Percentiles rank a stretch among this genome's conserved stretches.
phyloP scores from a whole-genome alignment of 1,140 invertebrate genomes.

The Rhizoglyphus robini region DNA sequence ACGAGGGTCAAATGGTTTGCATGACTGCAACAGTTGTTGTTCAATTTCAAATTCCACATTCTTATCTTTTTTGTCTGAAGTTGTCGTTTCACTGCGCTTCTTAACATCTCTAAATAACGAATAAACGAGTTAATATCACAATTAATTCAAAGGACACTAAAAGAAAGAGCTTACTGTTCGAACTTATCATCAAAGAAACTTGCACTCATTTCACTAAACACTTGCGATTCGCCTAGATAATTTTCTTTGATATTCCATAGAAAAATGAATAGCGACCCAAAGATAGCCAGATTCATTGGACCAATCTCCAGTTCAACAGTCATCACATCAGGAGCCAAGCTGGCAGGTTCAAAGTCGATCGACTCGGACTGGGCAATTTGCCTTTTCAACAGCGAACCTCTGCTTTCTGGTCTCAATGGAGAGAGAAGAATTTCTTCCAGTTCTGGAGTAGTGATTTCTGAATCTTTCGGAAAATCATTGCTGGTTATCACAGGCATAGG shows the following conservation, averaged over 20 bases:
- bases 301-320: conserved; percentile 82
- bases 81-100: background rate
- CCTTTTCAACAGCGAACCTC: background rate
- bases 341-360: conserved; percentile 69
- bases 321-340: conserved; percentile 67
- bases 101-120: background rate
- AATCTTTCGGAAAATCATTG: conserved; percentile 41
- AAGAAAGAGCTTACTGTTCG: background rate
- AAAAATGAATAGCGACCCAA: conserved; percentile 68
- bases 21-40: conserved; percentile 3
- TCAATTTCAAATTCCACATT: background rate
- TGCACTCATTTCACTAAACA: conserved; percentile 63
- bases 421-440: conserved; percentile 81
- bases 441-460: conserved; percentile 75
- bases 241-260: conserved; percentile 53
- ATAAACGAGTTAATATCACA: background rate
- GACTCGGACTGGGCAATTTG: too few species aligned
- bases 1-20: conserved; percentile 54
- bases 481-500: conserved; percentile 48
- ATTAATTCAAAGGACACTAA: background rate
- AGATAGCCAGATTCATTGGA: conserved; percentile 70
- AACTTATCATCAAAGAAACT: conserved; percentile 43
- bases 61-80: conserved; percentile 10
- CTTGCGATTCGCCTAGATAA: conserved; percentile 87
- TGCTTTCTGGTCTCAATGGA: conserved; percentile 65